These are phyloP conservation scores for Lepilemur septentrionalis DNA, from an alignment of 2,797 vertebrate species.

Conservation along the genomic window DNA sequence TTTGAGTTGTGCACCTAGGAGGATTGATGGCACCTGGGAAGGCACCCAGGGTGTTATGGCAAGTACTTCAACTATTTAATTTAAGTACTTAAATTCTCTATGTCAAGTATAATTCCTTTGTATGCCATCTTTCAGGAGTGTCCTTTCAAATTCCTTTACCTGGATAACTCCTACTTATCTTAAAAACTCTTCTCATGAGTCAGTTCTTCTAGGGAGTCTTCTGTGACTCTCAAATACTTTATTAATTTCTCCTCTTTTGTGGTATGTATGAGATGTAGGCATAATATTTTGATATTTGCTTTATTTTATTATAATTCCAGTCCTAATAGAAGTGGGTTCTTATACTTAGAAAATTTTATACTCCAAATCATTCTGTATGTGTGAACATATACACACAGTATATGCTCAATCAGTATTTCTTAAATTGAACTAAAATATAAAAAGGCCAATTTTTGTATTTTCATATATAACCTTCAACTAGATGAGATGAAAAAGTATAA, in stretches of 20 bases:
- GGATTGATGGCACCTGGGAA: neutral
- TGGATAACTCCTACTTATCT: conserved; percentile 12
- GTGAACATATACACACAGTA: neutral
- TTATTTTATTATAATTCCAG: conserved; percentile 1
- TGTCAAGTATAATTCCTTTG: neutral
- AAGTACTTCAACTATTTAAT: neutral
- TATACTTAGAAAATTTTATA: neutral
- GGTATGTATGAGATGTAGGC: neutral
- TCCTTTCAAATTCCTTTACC: conserved; percentile 48
- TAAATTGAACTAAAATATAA: neutral
- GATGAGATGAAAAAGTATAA: neutral
- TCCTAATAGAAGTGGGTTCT: neutral
- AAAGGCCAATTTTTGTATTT: neutral
- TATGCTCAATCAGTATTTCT: neutral
- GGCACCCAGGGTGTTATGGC: neutral
- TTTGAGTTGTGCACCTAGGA: neutral
- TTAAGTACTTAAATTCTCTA: neutral
- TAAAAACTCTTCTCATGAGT: neutral
- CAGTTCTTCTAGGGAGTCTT: neutral
- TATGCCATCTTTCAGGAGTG: neutral
- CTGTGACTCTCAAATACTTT: neutral
- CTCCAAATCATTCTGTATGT: neutral
- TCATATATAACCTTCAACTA: neutral
- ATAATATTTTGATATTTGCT: neutral
- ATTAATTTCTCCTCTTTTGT: neutral